Conservation (phyloP, 2,888 invertebrate species). For the Dryobotodes eremita region DNA sequence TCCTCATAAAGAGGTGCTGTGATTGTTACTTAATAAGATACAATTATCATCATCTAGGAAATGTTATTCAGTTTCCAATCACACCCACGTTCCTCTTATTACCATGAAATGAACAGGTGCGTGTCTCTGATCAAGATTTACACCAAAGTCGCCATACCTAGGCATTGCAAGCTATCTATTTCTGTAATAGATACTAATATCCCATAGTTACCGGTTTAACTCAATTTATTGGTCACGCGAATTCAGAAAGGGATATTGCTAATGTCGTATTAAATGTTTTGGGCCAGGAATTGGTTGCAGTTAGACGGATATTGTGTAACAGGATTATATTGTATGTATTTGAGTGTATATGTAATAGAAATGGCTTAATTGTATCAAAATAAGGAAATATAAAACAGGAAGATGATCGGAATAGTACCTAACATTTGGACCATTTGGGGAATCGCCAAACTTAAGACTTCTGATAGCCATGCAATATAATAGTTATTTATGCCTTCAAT, state of each 20-base stretch:
- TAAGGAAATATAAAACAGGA: neutral
- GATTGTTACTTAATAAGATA: neutral
- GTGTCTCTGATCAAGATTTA: constrained; percentile 65
- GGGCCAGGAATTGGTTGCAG: neutral
- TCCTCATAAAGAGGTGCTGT: neutral
- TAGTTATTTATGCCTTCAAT: neutral
- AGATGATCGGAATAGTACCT: neutral
- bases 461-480: neutral
- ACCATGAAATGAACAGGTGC: constrained; percentile 57
- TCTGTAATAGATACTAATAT: constrained; percentile 65
- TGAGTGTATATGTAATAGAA: neutral
- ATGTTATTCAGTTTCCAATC: constrained; percentile 12
- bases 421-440: neutral
- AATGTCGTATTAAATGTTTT: constrained; percentile 49
- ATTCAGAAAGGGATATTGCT: constrained; percentile 56
- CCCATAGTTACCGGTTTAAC: constrained; percentile 44
- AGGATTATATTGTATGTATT: constrained; percentile 5
- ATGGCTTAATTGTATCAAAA: too few species aligned
- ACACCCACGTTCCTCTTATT: constrained; percentile 44
- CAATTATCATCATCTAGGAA: constrained; percentile 3
- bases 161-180: constrained; percentile 54
- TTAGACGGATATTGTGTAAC: neutral
- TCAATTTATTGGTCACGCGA: constrained; percentile 67
- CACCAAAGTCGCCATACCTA: constrained; percentile 27
- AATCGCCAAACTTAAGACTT: neutral